phyloP scores from a whole-genome alignment of 2,113 vertebrate species.

The Artemisiospiza belli region DNA sequence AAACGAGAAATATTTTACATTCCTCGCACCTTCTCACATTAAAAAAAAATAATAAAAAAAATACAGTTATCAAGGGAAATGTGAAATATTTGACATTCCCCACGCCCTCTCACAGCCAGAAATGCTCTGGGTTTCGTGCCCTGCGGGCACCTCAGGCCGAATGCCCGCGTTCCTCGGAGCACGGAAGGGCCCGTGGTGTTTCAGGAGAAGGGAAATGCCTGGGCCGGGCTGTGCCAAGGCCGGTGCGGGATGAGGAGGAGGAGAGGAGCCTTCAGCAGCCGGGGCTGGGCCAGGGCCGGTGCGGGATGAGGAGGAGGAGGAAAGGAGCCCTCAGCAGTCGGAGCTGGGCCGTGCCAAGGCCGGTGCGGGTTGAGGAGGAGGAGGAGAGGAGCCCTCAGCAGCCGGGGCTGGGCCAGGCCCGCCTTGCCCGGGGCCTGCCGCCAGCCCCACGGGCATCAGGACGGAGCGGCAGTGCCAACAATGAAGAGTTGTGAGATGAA shows the following conservation, averaged over 20 bases:
- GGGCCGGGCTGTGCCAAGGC: background rate
- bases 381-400: background rate
- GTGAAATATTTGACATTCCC: background rate
- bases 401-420: fast-evolving
- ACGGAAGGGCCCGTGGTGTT: background rate
- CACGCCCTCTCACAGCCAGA: background rate
- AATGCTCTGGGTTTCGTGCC: background rate
- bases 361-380: background rate
- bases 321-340: too few species aligned
- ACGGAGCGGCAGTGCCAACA: fast-evolving
- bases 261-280: too few species aligned
- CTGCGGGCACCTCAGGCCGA: fast-evolving
- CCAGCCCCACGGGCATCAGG: background rate
- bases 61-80: background rate
- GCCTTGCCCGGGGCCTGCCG: background rate
- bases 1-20: background rate
- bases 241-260: too few species aligned
- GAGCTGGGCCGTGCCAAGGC: background rate
- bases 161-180: fast-evolving
- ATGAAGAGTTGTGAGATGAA: background rate
- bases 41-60: background rate
- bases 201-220: background rate
- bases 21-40: background rate
- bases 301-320: background rate
- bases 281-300: background rate